Percentiles rank a stretch among this genome's conserved stretches.
These are phyloP conservation scores for Indicator indicator DNA, from an alignment of 2,113 vertebrate species.

Conservation along the genomic window DNA sequence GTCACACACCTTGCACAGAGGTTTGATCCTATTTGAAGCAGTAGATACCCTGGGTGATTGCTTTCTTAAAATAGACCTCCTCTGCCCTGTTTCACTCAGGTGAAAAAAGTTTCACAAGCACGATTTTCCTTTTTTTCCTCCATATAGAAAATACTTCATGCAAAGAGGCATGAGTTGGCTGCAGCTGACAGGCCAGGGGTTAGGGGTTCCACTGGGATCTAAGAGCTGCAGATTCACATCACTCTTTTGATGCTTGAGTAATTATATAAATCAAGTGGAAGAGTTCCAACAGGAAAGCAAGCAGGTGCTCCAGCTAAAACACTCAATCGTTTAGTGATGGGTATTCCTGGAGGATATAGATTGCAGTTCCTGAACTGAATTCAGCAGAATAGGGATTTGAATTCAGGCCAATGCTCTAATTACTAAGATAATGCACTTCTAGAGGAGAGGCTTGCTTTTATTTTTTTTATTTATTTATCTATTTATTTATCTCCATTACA, in stretches of 20 bases:
- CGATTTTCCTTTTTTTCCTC: neutral
- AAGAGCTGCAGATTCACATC: neutral
- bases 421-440: neutral
- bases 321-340: neutral
- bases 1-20: neutral
- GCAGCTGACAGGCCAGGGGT: neutral
- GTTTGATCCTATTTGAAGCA: neutral
- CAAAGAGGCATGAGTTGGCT: neutral
- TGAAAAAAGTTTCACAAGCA: neutral
- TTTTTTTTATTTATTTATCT: neutral
- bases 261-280: slow-evolving; percentile 26
- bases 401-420: neutral
- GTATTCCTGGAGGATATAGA: slow-evolving; percentile 3
- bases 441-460: neutral
- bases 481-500: neutral
- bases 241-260: neutral
- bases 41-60: neutral
- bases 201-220: neutral
- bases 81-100: neutral
- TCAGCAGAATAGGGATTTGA: neutral
- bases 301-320: neutral
- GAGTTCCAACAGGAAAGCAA: neutral
- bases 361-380: neutral
- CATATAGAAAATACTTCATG: neutral
- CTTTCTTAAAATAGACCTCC: neutral